Conservation (phyloP, 2,888 invertebrate species). For the Tigriopus californicus region DNA sequence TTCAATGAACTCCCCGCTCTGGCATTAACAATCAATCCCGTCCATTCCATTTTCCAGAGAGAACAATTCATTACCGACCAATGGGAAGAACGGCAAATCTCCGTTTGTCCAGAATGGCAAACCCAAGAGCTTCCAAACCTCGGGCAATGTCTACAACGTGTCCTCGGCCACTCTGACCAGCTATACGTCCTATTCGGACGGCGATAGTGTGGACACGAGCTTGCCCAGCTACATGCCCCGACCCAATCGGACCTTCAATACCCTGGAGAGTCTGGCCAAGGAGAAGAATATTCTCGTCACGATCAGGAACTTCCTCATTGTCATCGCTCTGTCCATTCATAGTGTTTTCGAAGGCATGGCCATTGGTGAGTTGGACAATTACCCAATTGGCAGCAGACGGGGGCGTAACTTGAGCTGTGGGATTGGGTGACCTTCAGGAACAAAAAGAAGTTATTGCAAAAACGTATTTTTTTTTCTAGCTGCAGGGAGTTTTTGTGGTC, state of each 20-base stretch:
- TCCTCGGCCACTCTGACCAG: not conserved
- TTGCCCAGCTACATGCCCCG: not conserved
- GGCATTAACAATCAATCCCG: no score
- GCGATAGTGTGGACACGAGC: not conserved
- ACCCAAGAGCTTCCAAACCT: no score
- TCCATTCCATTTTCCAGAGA: no score
- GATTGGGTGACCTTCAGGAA: no score
- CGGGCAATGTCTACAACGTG: not conserved
- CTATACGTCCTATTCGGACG: not conserved
- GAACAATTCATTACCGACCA: no score
- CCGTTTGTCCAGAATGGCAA: no score
- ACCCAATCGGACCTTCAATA: not conserved
- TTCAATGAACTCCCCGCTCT: no score
- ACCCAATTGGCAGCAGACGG: conserved; percentile 5
- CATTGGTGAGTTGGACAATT: conserved; percentile 24
- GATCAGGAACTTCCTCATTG: conserved; percentile 19
- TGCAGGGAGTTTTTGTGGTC: no score
- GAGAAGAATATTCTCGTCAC: not conserved
- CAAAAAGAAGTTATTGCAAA: no score
- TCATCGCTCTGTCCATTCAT: conserved; percentile 33
- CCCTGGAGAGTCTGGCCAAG: not conserved
- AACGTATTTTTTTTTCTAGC: no score
- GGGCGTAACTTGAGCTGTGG: no score
- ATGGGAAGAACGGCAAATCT: no score
- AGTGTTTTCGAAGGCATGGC: conserved; percentile 37